phyloP scores from a whole-genome alignment of 2,113 vertebrate species.

The Zosterops hypoxanthus region DNA sequence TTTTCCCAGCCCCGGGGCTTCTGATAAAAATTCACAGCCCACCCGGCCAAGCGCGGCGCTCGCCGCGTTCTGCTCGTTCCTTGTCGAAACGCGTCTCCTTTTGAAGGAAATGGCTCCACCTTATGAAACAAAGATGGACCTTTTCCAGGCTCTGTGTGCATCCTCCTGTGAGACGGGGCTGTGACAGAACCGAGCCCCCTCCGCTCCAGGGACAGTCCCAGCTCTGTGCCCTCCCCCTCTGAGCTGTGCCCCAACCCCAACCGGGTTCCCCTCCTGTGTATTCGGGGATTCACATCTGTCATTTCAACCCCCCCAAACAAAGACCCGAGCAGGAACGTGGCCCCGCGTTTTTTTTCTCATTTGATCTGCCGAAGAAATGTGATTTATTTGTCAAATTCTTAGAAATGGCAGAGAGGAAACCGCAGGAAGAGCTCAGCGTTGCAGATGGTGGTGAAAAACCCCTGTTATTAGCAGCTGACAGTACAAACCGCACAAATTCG shows the following conservation, averaged over 20 bases:
- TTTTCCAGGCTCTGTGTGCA: neutral
- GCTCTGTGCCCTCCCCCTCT: accelerated
- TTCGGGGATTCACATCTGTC: neutral
- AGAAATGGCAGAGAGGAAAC: neutral
- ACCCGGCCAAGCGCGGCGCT: neutral
- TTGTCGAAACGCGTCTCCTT: neutral
- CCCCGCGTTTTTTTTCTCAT: neutral
- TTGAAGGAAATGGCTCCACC: neutral
- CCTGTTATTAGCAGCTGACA: neutral
- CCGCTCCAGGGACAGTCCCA: neutral
- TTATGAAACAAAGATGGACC: constrained; percentile 33
- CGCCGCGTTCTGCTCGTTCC: accelerated
- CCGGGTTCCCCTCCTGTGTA: accelerated
- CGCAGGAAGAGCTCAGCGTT: neutral
- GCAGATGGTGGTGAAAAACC: neutral
- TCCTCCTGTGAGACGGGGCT: neutral
- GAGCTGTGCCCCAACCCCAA: accelerated
- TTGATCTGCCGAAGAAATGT: neutral
- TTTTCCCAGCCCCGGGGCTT: neutral
- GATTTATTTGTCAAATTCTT: neutral
- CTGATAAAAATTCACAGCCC: constrained; percentile 47
- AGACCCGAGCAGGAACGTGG: accelerated
- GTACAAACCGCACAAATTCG: neutral
- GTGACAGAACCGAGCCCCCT: accelerated
- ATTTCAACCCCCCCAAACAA: neutral